Evolutionary conservation across 2,797 vertebrate species (phyloP), one percentile per base, ranked within the genome.

Genomic region (Scolopax bukidnonensis): DNA sequence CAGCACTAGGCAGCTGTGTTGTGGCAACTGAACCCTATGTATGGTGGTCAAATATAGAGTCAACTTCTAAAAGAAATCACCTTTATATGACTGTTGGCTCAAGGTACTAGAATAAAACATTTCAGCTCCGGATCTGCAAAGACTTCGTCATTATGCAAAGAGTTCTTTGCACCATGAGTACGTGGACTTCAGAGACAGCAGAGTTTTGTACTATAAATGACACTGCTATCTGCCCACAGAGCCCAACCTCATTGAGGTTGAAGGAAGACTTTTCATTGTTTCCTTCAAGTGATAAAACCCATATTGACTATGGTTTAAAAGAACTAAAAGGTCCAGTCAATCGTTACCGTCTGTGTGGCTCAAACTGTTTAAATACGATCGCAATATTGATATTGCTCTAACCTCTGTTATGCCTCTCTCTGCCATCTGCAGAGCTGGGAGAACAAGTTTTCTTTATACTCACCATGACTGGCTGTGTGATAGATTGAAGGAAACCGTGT

Each of bases 361-460:
- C 81, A 90, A 87, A 92, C 74, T 91, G 71, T 95, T 94, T 85
- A 90, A 82, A 88, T 53, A 90, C 0, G 3, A 84, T 83, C 0
- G 7, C 80, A 85, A 51, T 95, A 92, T n/a, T 93, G 95, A 89
- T 95, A 95, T 89, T 74, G 32, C 41, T 90, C 33, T 95, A 93
- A 95, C 91, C 88, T 95, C 94, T 95, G 60, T 87, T 89, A 84
- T 85, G 84, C 65, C 24, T 95, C 53, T 92, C 65, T 95, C 48
- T 61, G 84, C 84, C 90, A 93, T 94, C 91, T 96, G 91, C 90
- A 92, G 50, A 97, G 78, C 94, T 90, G 53, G 93, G 69, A 91
- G 60, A 95, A 96, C 93, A 94, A 95, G 96, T 93, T 97, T 96
- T 94, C 81, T 93, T 95, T 91, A 93, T 64, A 79, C 36, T 94